Conservation (phyloP, 2,797 vertebrate species). For the Momotus momota region DNA sequence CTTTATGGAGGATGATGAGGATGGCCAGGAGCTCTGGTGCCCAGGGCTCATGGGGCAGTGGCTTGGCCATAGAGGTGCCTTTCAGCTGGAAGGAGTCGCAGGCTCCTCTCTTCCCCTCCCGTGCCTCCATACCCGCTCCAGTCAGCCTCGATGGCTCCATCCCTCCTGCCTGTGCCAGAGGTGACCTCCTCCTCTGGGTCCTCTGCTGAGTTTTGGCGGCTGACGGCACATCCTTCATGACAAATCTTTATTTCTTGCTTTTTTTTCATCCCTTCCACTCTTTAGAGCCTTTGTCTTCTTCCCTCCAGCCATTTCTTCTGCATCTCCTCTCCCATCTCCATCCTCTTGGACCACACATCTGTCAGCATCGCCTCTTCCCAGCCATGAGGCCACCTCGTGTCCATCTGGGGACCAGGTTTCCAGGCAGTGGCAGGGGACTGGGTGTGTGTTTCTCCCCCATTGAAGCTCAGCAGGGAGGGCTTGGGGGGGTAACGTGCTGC, state of each 20-base stretch:
- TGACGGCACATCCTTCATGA: accelerated
- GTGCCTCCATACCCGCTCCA: background rate
- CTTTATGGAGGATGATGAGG: background rate
- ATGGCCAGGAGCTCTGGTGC: background rate
- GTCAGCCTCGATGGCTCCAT: background rate
- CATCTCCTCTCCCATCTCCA: background rate
- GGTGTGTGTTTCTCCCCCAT: accelerated
- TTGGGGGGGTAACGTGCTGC: accelerated
- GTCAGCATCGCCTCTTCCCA: background rate
- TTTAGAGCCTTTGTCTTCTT: background rate
- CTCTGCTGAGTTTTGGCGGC: background rate
- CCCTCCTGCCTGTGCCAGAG: background rate
- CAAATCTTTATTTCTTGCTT: background rate
- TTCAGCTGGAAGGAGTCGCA: background rate
- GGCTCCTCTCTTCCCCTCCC: background rate
- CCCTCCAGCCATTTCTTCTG: background rate
- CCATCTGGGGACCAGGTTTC: accelerated
- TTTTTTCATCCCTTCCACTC: background rate
- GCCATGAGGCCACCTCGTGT: accelerated
- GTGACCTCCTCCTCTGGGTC: background rate
- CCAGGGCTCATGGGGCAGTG: accelerated
- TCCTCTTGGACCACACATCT: background rate
- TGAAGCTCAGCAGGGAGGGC: accelerated
- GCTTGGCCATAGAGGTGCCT: background rate
- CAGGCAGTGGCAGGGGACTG: accelerated